A percentile compares a stretch with the other conserved stretches of the same genome.
These are phyloP conservation scores for Ophion ellenae DNA, from an alignment of 2,888 invertebrate species.

Conservation along the genomic window DNA sequence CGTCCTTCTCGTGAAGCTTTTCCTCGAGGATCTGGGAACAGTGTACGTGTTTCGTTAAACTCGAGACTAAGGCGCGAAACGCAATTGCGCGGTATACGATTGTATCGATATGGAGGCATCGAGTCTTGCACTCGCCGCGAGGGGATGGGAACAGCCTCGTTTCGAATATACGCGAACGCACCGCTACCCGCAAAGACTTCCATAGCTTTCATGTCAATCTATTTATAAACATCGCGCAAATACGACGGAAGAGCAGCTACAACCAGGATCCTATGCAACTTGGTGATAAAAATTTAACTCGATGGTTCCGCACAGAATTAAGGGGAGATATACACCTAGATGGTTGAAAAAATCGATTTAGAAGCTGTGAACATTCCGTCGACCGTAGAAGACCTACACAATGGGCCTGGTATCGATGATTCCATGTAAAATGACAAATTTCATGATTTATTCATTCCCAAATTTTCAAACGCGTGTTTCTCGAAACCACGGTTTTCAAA, in stretches of 20 bases:
- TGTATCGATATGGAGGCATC: not conserved
- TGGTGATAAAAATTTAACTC: constrained; percentile 17
- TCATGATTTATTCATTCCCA: too few species aligned
- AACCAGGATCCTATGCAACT: constrained; percentile 40
- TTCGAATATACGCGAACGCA: constrained; percentile 55
- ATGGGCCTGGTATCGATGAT: too few species aligned
- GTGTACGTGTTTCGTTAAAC: not conserved
- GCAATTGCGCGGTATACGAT: not conserved
- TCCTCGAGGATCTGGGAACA: constrained; percentile 77
- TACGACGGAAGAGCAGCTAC: constrained; percentile 24
- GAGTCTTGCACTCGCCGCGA: not conserved
- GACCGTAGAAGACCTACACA: too few species aligned
- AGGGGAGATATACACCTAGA: too few species aligned
- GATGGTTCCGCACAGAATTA: not conserved
- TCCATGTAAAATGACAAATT: too few species aligned
- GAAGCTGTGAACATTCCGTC: too few species aligned
- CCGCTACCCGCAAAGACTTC: constrained; percentile 30
- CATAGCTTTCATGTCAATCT: constrained; percentile 62
- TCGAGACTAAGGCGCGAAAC: not conserved
- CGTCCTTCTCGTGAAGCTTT: constrained; percentile 80
- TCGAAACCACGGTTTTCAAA: too few species aligned
- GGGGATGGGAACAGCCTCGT: constrained; percentile 43
- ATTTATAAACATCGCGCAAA: constrained; percentile 59
- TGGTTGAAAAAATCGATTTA: too few species aligned
- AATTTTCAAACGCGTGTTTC: too few species aligned